Evolutionary conservation across 2,888 invertebrate species (phyloP), one percentile per base, ranked within the genome.

Genomic region (Pseudeuparius sepicola): DNA sequence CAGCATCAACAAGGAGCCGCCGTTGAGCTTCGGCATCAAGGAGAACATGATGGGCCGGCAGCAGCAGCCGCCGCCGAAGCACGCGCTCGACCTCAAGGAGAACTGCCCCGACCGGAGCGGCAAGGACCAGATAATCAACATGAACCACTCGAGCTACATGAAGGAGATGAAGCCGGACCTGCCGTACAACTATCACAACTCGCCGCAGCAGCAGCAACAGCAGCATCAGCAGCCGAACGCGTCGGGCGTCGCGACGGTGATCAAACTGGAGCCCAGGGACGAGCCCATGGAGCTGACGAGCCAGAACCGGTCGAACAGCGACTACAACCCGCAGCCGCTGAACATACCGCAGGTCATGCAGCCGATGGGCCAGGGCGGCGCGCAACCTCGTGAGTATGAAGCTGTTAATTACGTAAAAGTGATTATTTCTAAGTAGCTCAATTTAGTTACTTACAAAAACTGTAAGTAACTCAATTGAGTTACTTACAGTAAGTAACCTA

Each of bases 211-310:
- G 43, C 45, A 7, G 45, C 3, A 44, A 44, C 14, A 41, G 43
- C 31, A 43, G 43, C 14, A 33, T 43, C 4, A 45, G 44, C 17
- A 40, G 40, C 24, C 20, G 20, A 6, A 6, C 6, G 7, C 6
- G 20, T 20, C 20, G n/a, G 17, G 25, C 16, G 32, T 7, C 6
- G 17, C n/a, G 4, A 41, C 47, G 13, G 47, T 57, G 2, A 60
- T 64, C 16, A 64, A 64, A 47, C 36, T 62, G 20, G 63, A 63
- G 42, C 62, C 61, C 0, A 47, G 60, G 3, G 63, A 64, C 29
- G 62, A 62, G 43, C 63, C 62, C 1, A 62, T 63, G 38, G 63
- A 63, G 44, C 43, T 63, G 13, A 63, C 62, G 4, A 60, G 47
- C 45, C 52, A 54, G 24, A 46, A 40, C 28, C 38, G 56, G 24